Evolutionary conservation across 2,888 invertebrate species (phyloP).

Genomic region (Trachelus tabidus): DNA sequence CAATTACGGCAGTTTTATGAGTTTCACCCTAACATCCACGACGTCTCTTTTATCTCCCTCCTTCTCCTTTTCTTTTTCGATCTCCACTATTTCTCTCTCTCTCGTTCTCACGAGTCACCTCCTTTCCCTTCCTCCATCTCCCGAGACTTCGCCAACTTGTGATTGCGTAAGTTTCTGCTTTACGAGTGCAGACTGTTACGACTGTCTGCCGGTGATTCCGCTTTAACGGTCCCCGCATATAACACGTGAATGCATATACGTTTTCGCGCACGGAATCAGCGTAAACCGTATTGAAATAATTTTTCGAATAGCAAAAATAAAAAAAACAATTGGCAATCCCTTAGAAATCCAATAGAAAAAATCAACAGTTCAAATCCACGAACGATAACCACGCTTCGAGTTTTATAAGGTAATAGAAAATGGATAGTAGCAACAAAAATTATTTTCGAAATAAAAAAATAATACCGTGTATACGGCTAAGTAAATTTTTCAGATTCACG

Average conservation of each 20-base stretch:
- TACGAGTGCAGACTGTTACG: constrained; percentile 51
- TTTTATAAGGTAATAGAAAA: no score
- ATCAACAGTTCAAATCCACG: no score
- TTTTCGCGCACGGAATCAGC: constrained; percentile 20
- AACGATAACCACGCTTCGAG: no score
- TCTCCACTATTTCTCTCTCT: no score
- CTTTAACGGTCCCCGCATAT: constrained; percentile 37
- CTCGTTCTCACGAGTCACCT: not conserved
- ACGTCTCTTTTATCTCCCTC: not conserved
- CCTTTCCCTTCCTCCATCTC: not conserved
- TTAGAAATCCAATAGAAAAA: no score
- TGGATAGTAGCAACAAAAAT: no score
- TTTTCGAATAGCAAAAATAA: not conserved
- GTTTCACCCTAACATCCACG: constrained; percentile 40
- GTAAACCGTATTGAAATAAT: not conserved
- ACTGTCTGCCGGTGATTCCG: constrained; percentile 49
- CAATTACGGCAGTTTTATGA: constrained; percentile 62
- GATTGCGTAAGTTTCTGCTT: constrained; percentile 62
- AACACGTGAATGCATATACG: constrained; percentile 17
- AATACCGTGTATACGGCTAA: not conserved
- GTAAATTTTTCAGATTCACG: not conserved
- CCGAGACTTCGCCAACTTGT: constrained; percentile 58
- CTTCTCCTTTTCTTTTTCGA: not conserved
- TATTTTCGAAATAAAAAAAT: not conserved
- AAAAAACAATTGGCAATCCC: no score